Percentiles rank a stretch among this genome's conserved stretches.
These are phyloP conservation scores for Lytechinus pictus DNA, from an alignment of 35 echinoderm and acorn worm genomes.

Conservation along the genomic window DNA sequence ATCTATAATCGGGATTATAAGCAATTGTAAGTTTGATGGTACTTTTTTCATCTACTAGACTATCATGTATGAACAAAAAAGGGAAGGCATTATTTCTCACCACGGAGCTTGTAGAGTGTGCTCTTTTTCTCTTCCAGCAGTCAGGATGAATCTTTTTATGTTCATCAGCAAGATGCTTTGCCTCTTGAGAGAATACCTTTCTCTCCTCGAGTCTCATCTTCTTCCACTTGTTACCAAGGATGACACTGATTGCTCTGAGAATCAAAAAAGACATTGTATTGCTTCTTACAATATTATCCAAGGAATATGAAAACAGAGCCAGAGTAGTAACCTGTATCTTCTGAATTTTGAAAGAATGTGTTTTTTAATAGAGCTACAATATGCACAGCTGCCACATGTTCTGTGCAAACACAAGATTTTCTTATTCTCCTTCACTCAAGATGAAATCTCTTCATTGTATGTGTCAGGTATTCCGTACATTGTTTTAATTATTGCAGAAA, in stretches of 20 bases:
- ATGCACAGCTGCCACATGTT: too few species aligned
- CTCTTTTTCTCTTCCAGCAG: conserved; percentile 68
- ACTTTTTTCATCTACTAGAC: not conserved
- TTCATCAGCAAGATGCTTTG: conserved; percentile 61
- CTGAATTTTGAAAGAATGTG: too few species aligned
- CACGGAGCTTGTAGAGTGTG: conserved; percentile 43
- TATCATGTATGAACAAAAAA: not conserved
- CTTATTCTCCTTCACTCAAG: too few species aligned
- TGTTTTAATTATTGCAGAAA: too few species aligned
- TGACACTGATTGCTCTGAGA: conserved; percentile 66
- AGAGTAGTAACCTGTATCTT: not conserved
- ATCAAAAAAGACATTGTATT: not conserved
- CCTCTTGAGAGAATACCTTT: conserved; percentile 59
- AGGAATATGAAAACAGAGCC: not conserved
- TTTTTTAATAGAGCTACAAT: too few species aligned
- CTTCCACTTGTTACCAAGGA: conserved; percentile 65
- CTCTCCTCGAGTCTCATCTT: conserved; percentile 60
- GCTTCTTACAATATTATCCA: not conserved
- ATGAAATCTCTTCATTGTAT: too few species aligned
- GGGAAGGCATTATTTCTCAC: not conserved
- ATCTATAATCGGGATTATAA: too few species aligned
- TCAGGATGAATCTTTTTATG: conserved; percentile 70
- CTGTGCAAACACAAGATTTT: too few species aligned
- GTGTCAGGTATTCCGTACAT: too few species aligned
- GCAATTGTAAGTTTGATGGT: too few species aligned